Evolutionary conservation across 2,888 invertebrate genomes (phyloP), one percentile per base, ranked within the genome.

Genomic region (Pilophorus perplexus): DNA sequence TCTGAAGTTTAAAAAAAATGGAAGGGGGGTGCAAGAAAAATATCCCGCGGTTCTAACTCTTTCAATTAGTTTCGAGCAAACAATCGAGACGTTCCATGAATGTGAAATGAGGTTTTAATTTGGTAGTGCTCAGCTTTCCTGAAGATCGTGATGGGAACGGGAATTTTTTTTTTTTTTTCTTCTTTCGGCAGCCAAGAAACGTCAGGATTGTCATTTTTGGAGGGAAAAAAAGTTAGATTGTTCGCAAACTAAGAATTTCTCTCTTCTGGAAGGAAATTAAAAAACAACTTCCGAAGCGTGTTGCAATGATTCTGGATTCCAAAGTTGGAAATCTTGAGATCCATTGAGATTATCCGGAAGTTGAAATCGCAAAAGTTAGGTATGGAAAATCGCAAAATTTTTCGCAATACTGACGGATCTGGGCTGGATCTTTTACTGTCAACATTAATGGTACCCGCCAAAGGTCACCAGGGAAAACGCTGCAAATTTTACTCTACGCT

Each of bases 41-140:
- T 62, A 20, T 18, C 62, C 62, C 18, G 8, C 8, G 27, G 62
- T 20, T 59, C 28, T 44, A 62, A 62, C 62, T 62, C 62, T 62
- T 62, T 62, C 62, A 62, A 62, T 62, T 62, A 62, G 62, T 62
- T 62, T 62, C 16, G 20, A 62, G 62, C 48, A 62, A 62, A 62
- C 38, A 62, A 62, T 62, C 62, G 48, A 48, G 48, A 48, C 46
- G 46, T 62, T 62, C 37, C 62, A 62, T 62, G 62, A 62, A 62
- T 62, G 62, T 62, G 62, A 62, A 62, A 62, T 48, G 62, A 62
- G 62, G 62, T 48, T 46, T 62, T 48, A 62, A 62, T 62, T 62
- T 62, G 59, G 59, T 59, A 25, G 40, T 42, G 23, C 42, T 25
- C 14, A 25, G 59, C 59, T 42, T 28, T 14, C 6, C 28, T 10